phyloP scores from a whole-genome alignment of 2,113 vertebrate species.

The Limnothrissa miodon region DNA sequence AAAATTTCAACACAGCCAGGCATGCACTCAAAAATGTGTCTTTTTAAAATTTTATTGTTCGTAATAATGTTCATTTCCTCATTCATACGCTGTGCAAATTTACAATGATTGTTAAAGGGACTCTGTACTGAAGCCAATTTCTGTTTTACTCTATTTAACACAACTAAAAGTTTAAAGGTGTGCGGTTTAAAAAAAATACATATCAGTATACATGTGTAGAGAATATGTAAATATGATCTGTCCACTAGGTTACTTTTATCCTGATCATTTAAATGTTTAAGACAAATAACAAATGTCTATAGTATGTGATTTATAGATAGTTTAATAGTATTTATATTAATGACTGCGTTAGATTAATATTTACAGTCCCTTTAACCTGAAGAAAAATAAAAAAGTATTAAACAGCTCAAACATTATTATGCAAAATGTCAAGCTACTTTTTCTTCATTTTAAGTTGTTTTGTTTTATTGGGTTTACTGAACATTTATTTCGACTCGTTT shows the following conservation, averaged over 20 bases:
- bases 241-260: conserved; percentile 73
- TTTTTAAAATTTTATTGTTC: conserved; percentile 70
- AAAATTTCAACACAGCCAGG: conserved; percentile 80
- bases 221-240: conserved; percentile 54
- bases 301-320: conserved; percentile 86
- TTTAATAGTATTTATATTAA: conserved; percentile 86
- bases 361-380: conserved; percentile 99
- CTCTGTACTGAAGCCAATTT: conserved; percentile 92
- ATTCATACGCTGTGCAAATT: conserved; percentile 86
- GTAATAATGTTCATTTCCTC: conserved; percentile 63
- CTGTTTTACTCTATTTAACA: conserved; percentile 94
- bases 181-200: conserved; percentile 71
- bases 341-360: conserved; percentile 91
- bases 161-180: conserved; percentile 84
- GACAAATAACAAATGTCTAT: conserved; percentile 78
- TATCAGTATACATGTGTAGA: conserved; percentile 52
- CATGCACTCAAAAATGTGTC: conserved; percentile 94
- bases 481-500: conserved; percentile 96
- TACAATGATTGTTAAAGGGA: conserved; percentile 98
- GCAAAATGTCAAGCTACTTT: conserved; percentile 88
- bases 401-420: conserved; percentile 93
- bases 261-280: conserved; percentile 90
- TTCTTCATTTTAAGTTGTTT: conserved; percentile 87
- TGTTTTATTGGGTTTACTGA: conserved; percentile 93
- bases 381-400: conserved; percentile 90